Base-by-base conservation (phyloP, 2,888 invertebrate genomes). In the Buathra laborator region DNA sequence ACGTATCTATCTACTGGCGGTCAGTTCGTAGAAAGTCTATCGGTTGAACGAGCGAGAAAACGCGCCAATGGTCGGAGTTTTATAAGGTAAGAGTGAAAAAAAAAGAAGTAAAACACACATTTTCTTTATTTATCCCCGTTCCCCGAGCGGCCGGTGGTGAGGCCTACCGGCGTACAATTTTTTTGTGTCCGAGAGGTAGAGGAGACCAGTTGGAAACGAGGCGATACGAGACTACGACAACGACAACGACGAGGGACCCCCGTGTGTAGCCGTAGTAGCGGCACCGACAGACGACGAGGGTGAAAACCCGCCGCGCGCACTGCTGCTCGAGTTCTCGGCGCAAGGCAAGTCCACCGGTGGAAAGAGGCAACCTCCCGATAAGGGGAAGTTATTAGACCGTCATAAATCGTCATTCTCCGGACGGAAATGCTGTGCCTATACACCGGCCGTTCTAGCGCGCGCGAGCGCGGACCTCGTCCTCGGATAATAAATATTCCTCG, bases 381-480 rank as follows among this genome's bases (percentile, higher is more conserved):
- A 84, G 84, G 82, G 86, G 83, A 87, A 86, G 87, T 87, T 87
- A 86, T 87, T 86, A 85, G 87, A 86, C 86, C 80, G 86, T 84
- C 83, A 87, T 87, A 86, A 87, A 87, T 87, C 85, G 86, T 87
- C 80, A 86, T 87, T 85, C 86, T 83, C 56, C 78, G 86, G 79
- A 78, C 85, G 86, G 86, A 87, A 87, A 86, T 84, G 81, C 81
- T 81, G 81, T 82, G 81, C 85, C 85, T 85, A 85, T 74, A 79
- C 81, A 79, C 59, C 62, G 37, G 37, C 24, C 78, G 59, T 70
- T 79, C 70, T 68, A n/a, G 19, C 24, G 14, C 48, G 24, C 68
- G 70, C 19, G 78, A 46, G 68, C 62, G 78, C 74, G 81, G 67
- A 59, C 81, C 74, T 56, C 81, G 67, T 66, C 74, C 75, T 62